Percentiles rank a stretch among this genome's conserved stretches.
phyloP scores from a whole-genome alignment of 2,797 vertebrate species.

The Parauchenoglanis punctatus region DNA sequence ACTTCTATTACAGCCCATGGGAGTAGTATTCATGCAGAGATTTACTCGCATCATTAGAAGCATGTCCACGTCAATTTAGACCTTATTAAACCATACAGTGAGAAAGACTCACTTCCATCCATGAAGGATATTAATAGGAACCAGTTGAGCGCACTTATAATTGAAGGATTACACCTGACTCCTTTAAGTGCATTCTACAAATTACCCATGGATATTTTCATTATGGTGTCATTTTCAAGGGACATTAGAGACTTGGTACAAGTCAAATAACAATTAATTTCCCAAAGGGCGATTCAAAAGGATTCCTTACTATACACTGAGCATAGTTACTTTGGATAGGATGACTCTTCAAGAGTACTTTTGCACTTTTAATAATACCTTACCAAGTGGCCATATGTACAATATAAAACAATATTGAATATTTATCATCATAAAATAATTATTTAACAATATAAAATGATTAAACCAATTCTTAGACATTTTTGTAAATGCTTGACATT shows the following conservation, averaged over 20 bases:
- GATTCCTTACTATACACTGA: constrained; percentile 20
- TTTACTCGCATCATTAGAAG: constrained; percentile 68
- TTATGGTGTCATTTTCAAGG: constrained; percentile 50
- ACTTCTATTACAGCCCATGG: constrained; percentile 61
- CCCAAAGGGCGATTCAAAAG: constrained; percentile 32
- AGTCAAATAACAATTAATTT: constrained; percentile 42
- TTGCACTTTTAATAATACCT: not conserved
- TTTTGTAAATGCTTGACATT: not conserved
- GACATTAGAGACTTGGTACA: constrained; percentile 46
- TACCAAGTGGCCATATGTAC: not conserved
- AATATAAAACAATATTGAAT: not conserved
- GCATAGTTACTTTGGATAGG: not conserved
- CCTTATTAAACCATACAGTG: constrained; percentile 50
- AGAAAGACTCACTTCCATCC: constrained; percentile 42
- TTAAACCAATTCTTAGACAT: not conserved
- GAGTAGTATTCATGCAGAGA: constrained; percentile 62
- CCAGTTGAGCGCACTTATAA: constrained; percentile 54
- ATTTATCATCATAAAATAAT: not conserved
- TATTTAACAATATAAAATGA: not conserved
- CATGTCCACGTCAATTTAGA: constrained; percentile 65
- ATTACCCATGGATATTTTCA: constrained; percentile 62
- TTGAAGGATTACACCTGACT: constrained; percentile 57
- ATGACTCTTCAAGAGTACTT: not conserved
- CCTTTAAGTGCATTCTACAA: constrained; percentile 60
- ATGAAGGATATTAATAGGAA: constrained; percentile 66